Evolutionary conservation across 2,113 vertebrate species (phyloP).

Genomic region (Hucho hucho): DNA sequence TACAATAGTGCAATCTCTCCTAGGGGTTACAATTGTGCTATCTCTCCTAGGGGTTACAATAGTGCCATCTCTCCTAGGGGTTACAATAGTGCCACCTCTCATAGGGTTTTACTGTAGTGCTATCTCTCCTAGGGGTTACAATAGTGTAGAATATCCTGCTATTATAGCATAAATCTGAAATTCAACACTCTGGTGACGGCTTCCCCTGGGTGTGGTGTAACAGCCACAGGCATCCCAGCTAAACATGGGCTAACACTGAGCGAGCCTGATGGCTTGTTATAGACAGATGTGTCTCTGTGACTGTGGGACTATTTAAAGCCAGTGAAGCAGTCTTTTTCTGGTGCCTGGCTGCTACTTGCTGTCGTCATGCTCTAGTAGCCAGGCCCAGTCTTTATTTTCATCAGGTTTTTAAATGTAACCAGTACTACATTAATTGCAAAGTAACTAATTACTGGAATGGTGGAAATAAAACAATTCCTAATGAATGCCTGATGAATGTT

Average conservation of each 20-base stretch:
- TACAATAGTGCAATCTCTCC: too few species aligned
- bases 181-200: neutral
- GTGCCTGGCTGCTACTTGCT: neutral
- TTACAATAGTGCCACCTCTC: neutral
- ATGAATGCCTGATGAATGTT: neutral
- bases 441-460: neutral
- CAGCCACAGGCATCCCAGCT: conserved; percentile 1
- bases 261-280: neutral
- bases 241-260: neutral
- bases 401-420: neutral
- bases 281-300: neutral
- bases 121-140: neutral
- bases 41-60: too few species aligned
- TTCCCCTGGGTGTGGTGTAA: conserved; percentile 1
- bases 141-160: neutral
- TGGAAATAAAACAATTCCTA: neutral
- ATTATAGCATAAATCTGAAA: neutral
- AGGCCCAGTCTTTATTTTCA: neutral
- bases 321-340: neutral
- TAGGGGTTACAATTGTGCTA: too few species aligned
- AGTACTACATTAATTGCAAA: neutral
- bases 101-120: neutral
- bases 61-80: too few species aligned
- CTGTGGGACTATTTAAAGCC: neutral
- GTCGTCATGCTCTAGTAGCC: neutral